Conservation (phyloP, 2,113 vertebrate genomes). For the Diglossa brunneiventris region DNA sequence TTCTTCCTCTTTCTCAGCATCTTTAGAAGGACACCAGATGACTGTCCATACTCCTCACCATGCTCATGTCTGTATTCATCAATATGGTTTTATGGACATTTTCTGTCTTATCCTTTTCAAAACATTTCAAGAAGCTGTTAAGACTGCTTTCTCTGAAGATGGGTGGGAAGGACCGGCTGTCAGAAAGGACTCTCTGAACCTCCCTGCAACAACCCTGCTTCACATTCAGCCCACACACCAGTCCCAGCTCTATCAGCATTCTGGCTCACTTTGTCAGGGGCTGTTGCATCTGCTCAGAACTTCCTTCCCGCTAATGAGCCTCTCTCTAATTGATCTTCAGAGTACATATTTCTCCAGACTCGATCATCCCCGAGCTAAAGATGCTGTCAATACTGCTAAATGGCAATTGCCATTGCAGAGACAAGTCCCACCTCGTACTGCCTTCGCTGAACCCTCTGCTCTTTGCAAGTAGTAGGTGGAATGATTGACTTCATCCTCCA, state of each 20-base stretch:
- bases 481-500: neutral
- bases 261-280: constrained; percentile 44
- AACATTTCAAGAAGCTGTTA: constrained; percentile 11
- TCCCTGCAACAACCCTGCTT: constrained; percentile 43
- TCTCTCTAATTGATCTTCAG: constrained; percentile 11
- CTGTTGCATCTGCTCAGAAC: constrained; percentile 47
- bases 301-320: constrained; percentile 45
- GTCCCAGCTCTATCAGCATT: constrained; percentile 22
- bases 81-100: neutral
- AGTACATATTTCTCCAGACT: neutral
- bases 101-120: neutral
- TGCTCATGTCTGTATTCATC: neutral
- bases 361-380: neutral
- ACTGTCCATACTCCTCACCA: neutral
- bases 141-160: constrained; percentile 16
- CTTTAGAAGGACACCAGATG: neutral
- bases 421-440: neutral
- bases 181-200: constrained; percentile 54
- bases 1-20: neutral
- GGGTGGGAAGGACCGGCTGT: constrained; percentile 55
- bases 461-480: neutral
- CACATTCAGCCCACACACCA: constrained; percentile 37
- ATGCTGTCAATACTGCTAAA: neutral
- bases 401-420: neutral
- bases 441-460: neutral